A percentile compares a stretch with the other conserved stretches of the same genome.
Evolutionary conservation across 1,140 invertebrate species (phyloP).

Genomic region (Solenopsis fugax): DNA sequence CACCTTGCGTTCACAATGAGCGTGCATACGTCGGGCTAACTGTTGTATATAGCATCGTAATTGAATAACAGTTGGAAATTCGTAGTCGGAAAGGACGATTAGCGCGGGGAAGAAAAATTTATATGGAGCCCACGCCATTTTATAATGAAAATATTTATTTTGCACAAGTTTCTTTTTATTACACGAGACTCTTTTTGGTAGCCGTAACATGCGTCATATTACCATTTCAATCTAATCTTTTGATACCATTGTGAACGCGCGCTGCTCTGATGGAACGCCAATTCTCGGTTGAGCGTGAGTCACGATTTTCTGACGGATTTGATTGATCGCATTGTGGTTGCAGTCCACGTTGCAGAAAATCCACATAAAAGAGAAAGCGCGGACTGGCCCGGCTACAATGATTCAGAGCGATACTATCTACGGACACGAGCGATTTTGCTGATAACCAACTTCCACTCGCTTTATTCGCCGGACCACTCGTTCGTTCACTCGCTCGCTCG

Average conservation of each 20-base stretch:
- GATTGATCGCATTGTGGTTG: slow-evolving; percentile 64
- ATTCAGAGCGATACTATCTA: slow-evolving; percentile 59
- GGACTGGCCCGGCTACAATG: slow-evolving; percentile 47
- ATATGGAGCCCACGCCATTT: neutral
- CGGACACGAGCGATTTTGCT: slow-evolving; percentile 48
- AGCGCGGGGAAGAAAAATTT: neutral
- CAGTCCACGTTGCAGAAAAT: slow-evolving; percentile 65
- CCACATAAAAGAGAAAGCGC: slow-evolving; percentile 62
- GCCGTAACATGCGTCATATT: slow-evolving; percentile 49
- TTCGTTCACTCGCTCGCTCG: too few species aligned
- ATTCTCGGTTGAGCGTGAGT: slow-evolving; percentile 61
- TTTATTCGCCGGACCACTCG: slow-evolving; percentile 49
- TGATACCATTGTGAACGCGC: slow-evolving; percentile 60
- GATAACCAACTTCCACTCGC: slow-evolving; percentile 59
- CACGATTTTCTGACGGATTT: slow-evolving; percentile 65
- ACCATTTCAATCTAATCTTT: slow-evolving; percentile 61
- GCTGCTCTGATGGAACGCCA: slow-evolving; percentile 55
- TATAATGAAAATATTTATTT: slow-evolving; percentile 27
- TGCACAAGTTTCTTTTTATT: neutral
- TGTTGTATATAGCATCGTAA: slow-evolving; percentile 36
- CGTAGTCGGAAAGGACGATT: slow-evolving; percentile 24
- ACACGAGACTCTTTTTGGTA: slow-evolving; percentile 19
- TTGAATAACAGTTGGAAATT: slow-evolving; percentile 47
- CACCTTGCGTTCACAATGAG: slow-evolving; percentile 75
- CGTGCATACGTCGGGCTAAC: slow-evolving; percentile 38